Conservation (phyloP, 23 tunicate genomes). For the Trididemnum nubilum region DNA sequence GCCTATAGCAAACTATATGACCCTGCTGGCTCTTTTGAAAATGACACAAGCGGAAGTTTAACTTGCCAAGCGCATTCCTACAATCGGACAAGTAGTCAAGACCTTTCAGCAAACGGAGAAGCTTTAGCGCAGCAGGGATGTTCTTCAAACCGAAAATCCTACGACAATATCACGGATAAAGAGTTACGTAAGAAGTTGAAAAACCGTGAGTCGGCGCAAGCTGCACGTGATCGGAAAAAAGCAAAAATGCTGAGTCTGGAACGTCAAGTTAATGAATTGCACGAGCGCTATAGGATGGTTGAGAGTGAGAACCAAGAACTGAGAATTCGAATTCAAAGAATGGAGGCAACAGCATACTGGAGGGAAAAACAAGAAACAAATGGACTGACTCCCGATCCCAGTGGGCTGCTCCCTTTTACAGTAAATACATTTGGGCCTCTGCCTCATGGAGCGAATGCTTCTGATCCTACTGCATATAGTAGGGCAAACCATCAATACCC, state of each 20-base stretch:
- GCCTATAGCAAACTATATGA: slow-evolving; percentile 6
- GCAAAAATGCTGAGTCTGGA: slow-evolving; percentile 93
- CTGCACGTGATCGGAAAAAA: slow-evolving; percentile 93
- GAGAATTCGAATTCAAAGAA: slow-evolving; percentile 44
- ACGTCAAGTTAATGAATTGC: slow-evolving; percentile 67
- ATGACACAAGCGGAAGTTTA: not conserved
- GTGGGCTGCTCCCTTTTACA: not conserved
- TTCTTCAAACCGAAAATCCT: slow-evolving; percentile 51
- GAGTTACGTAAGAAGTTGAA: slow-evolving; percentile 93
- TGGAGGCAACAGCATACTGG: slow-evolving; percentile 50
- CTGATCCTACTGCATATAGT: not conserved
- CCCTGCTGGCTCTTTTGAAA: not conserved
- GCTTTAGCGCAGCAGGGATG: not conserved
- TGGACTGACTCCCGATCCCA: not conserved
- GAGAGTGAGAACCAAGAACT: slow-evolving; percentile 74
- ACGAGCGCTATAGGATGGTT: slow-evolving; percentile 62
- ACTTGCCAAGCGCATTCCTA: not conserved
- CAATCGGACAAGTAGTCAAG: not conserved
- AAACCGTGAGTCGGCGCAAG: slow-evolving; percentile 97
- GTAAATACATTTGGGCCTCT: not conserved
- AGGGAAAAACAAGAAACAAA: slow-evolving; percentile 15
- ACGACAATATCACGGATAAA: slow-evolving; percentile 81
- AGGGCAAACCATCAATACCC: slow-evolving; percentile 13
- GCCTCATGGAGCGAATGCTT: not conserved
- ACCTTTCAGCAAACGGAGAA: not conserved